Base-by-base conservation (phyloP, 2,888 invertebrate species). In the Alentia gelatinosa region DNA sequence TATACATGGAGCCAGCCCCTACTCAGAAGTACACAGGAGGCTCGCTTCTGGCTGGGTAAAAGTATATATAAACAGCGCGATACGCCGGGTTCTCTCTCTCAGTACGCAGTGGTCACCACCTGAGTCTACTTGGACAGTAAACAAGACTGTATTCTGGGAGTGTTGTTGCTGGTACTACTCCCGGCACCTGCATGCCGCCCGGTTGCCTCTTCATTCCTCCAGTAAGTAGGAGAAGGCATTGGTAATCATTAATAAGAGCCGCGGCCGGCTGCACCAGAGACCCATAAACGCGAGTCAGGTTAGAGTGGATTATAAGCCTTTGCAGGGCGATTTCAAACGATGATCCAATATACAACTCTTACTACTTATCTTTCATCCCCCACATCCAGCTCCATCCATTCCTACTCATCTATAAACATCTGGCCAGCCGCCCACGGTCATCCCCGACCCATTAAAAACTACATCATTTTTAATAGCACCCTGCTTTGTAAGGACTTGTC, bases 61-160 rank as follows among this genome's bases (percentile, higher is more conserved):
- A 30, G 68, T 68, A 68, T 68, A 68, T 68, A 68, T 68, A 68
- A 68, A 68, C 68, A 68, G 1, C n/a, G 30, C 3, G 30, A 19
- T 68, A 68, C 68, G 12, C 23, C 26, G 26, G 68, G 68, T 1
- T 30, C 3, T 3, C 56, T 56, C n/a, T 12, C 68, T 63, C 15
- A 63, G n/a, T 4, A 9, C 7, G 9, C n/a, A 19, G 63, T 63
- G 63, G n/a, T n/a, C n/a, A n/a, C 15, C 63, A 63, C 63, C 63
- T 63, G 63, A 63, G 63, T 68, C 68, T 68, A 68, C 68, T 68
- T 68, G 68, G 68, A 68, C 68, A 30, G 68, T 68, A 68, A 68
- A 68, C 68, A 30, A 30, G 30, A n/a, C 68, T 30, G 68, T 30
- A 30, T 68, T 68, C 68, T 68, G 33, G 68, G 68, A 30, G 68